Evolutionary conservation across 2,113 vertebrate genomes (phyloP), one percentile per base, ranked within the genome.

Genomic region (Chaetura pelagica): DNA sequence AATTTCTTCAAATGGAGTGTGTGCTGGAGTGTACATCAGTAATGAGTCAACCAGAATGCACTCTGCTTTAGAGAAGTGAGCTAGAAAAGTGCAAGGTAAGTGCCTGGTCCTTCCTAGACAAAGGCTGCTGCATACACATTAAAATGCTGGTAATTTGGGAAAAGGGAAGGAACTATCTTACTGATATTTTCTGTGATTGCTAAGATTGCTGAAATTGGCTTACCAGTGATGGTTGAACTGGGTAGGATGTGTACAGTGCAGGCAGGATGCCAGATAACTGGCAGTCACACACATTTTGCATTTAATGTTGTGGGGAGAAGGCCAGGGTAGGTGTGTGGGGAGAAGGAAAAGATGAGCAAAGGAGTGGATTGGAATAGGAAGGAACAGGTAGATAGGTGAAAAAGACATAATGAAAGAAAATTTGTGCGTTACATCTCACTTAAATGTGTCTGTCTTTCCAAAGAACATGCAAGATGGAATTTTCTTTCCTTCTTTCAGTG

Each of bases 401-500:
- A 58, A 73, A 7, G 19, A 54, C n/a, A 75, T 23, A 73, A 7
- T 48, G 74, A 62, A 73, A 52, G 44, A 77, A 80, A 76, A 46
- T 26, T 6, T 10, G 44, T 67, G 20, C 4, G 0, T 77, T 84
- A 7, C n/a, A 9, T 63, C 9, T 68, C 0, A 0, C 32, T 90
- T 14, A 67, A 27, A 52, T 24, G 20, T 55, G 30, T 61, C 74
- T 4, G 0, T 76, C 40, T 74, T 81, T 77, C 55, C 71, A 73
- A 59, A 83, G 49, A 90, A 49, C 10, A 35, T 1, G 1, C n/a
- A 16, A 40, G 78, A 63, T 12, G 15, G 69, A 86, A 44, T 86
- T 90, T 88, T 80, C 44, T 61, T 77, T 69, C 24, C 26, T 68
- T 46, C 32, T 71, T 82, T 61, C 16, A 66, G 35, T 19, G 30